Evolutionary conservation across 64 coral and sea anemone genomes (phyloP).

Genomic region (Orbicella faveolata): DNA sequence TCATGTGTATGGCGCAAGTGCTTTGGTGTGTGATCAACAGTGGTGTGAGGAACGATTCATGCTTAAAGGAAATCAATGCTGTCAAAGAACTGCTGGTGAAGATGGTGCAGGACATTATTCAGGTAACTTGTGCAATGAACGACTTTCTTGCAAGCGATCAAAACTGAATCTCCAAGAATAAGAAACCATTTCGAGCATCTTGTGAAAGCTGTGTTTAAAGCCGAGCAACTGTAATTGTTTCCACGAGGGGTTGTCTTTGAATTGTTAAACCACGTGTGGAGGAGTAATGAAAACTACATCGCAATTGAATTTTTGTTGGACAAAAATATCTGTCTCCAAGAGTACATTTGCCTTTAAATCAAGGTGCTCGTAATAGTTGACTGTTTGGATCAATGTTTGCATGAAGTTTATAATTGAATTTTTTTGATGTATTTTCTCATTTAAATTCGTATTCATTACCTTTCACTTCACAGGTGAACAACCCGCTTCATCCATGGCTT

Average conservation of each 20-base stretch:
- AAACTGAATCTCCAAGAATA: no score
- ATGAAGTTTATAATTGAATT: neutral
- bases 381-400: neutral
- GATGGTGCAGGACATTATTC: neutral
- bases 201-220: no score
- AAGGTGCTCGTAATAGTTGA: no score
- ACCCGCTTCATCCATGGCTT: neutral
- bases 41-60: neutral
- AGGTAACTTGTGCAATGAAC: neutral
- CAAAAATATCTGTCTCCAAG: no score
- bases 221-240: no score
- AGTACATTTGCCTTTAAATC: no score
- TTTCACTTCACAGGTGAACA: neutral
- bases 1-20: conserved; percentile 39
- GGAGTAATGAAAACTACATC: no score
- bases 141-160: no score
- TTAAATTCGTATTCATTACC: neutral
- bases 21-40: neutral
- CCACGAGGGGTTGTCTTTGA: no score
- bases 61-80: neutral
- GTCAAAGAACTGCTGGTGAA: neutral
- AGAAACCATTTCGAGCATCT: no score
- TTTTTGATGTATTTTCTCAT: neutral
- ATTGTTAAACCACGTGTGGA: no score
- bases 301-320: no score